Percentiles rank a stretch among this genome's conserved stretches.
phyloP scores from a whole-genome alignment of 1,140 invertebrate genomes.

The Glossosoma conforme region DNA sequence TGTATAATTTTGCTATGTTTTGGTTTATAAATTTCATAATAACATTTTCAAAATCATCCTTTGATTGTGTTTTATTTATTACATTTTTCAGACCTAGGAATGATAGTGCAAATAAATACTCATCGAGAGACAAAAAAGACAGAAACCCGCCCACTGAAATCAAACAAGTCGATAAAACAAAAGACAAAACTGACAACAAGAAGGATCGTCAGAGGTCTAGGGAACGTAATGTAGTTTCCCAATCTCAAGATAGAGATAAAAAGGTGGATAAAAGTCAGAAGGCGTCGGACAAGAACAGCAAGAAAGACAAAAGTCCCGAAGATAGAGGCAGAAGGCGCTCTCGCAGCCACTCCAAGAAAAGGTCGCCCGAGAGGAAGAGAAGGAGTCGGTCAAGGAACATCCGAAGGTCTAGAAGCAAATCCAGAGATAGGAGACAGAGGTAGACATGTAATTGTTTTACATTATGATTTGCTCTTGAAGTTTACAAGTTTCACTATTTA shows the following conservation, averaged over 20 bases:
- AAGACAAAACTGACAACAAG: not conserved
- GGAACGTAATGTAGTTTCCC: not conserved
- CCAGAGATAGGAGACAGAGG: conserved; percentile 14
- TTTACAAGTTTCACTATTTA: no score
- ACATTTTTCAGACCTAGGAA: no score
- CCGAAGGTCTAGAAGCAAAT: conserved; percentile 9
- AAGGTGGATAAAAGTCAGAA: conserved; percentile 8
- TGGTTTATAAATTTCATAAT: no score
- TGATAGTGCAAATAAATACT: no score
- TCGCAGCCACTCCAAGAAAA: not conserved
- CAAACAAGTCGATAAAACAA: not conserved
- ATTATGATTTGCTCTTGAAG: no score
- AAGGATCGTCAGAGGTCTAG: not conserved
- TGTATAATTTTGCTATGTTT: no score
- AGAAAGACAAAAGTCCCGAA: conserved; percentile 7
- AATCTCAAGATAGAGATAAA: conserved; percentile 8
- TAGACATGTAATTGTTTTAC: no score
- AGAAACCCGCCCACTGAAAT: no score
- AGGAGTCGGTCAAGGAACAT: conserved; percentile 14
- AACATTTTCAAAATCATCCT: no score
- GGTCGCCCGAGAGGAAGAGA: conserved; percentile 12
- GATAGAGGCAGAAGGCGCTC: conserved; percentile 2
- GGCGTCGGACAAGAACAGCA: not conserved
- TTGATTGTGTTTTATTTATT: no score
- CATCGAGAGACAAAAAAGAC: no score